Evolutionary conservation across 2,797 vertebrate genomes (phyloP).

Genomic region (Galaxias olidus): DNA sequence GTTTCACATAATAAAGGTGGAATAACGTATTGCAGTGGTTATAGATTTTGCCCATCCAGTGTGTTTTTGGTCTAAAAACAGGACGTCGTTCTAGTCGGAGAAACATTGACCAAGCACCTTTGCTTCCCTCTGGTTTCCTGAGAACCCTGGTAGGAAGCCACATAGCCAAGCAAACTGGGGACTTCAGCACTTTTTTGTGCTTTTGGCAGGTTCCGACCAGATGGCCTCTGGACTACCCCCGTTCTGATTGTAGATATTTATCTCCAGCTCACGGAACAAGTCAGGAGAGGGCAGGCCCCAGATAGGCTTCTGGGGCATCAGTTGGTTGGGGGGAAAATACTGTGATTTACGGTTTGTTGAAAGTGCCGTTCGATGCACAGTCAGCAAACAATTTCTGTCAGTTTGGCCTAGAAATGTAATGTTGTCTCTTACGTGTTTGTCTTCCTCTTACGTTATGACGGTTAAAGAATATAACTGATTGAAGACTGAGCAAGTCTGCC

Average conservation of each 20-base stretch:
- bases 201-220: conserved; percentile 58
- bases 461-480: too few relatives aligned
- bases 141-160: conserved; percentile 81
- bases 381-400: conserved; percentile 55
- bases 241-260: conserved; percentile 30
- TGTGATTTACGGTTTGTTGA: conserved; percentile 44
- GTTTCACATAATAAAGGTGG: too few relatives aligned
- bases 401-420: conserved; percentile 17
- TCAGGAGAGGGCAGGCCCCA: conserved; percentile 40
- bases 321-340: conserved; percentile 34
- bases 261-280: conserved; percentile 26
- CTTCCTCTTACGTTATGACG: too few relatives aligned
- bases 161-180: conserved; percentile 61
- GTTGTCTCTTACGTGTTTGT: too few relatives aligned
- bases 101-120: conserved; percentile 72
- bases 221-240: conserved; percentile 45
- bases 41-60: too few relatives aligned
- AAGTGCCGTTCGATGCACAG: conserved; percentile 42
- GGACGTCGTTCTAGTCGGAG: conserved; percentile 73
- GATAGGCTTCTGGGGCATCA: conserved; percentile 40
- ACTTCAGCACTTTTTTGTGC: conserved; percentile 75
- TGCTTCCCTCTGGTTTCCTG: conserved; percentile 87
- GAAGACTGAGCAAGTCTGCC: too few relatives aligned
- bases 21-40: neutral
- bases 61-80: conserved; percentile 70